Percentiles rank a stretch among this genome's conserved stretches.
Conservation (phyloP, 2,113 vertebrate genomes). For the Mormyrus iriodes region DNA sequence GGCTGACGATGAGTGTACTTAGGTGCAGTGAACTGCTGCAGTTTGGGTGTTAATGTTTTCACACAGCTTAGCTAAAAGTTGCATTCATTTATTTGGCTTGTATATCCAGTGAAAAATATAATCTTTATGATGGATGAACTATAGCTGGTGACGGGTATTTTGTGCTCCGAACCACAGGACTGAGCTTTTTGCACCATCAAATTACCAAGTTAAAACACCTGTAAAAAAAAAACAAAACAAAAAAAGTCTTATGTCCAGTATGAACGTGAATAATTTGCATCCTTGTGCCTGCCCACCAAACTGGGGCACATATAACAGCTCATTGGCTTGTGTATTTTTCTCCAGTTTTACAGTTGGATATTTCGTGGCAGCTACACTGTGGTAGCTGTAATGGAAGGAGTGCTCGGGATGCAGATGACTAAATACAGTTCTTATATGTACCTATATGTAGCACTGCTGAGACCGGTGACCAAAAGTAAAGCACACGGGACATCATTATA, state of each 20-base stretch:
- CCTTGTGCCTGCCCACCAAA: background rate
- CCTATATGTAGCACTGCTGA: too few relatives aligned
- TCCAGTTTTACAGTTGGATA: too few relatives aligned
- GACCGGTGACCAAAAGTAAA: too few relatives aligned
- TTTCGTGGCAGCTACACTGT: too few relatives aligned
- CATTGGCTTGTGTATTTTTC: too few relatives aligned
- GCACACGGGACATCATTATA: too few relatives aligned
- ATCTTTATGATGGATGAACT: background rate
- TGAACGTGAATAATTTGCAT: background rate
- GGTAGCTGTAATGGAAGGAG: too few relatives aligned
- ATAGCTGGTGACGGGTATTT: background rate
- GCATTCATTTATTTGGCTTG: background rate
- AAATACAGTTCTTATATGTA: too few relatives aligned
- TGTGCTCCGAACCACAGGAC: background rate
- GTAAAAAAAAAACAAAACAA: background rate
- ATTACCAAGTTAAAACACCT: background rate
- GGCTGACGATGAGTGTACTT: background rate
- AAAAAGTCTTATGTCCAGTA: background rate
- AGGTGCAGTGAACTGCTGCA: background rate
- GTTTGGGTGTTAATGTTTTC: background rate
- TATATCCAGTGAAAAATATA: background rate
- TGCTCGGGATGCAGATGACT: too few relatives aligned
- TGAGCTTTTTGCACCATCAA: background rate
- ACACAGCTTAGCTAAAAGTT: background rate
- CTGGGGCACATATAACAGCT: background rate